Evolutionary conservation across 2,888 invertebrate genomes (phyloP).

Genomic region (Apodemia mormo): DNA sequence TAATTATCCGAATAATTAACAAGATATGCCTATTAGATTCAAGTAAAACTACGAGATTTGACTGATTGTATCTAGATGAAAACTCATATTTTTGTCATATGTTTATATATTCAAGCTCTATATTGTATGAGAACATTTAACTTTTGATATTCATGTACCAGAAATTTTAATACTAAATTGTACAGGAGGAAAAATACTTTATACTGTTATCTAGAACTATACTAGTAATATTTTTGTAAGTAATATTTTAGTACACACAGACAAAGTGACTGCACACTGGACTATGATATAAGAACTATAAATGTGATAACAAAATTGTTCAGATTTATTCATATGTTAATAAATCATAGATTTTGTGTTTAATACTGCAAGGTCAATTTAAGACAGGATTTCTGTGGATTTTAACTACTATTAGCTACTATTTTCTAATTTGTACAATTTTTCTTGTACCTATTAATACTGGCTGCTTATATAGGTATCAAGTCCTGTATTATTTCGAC

Average conservation of each 20-base stretch:
- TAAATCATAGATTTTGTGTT: neutral
- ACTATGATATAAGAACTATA: constrained; percentile 5
- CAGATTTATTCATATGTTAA: constrained; percentile 7
- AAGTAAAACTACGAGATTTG: constrained; percentile 29
- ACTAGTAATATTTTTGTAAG: neutral
- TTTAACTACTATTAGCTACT: neutral
- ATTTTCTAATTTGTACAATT: no score
- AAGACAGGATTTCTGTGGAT: neutral
- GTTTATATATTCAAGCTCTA: constrained; percentile 20
- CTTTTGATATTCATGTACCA: constrained; percentile 24
- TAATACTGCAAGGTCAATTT: neutral
- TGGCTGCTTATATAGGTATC: neutral
- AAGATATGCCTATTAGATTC: constrained; percentile 30
- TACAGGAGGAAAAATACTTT: constrained; percentile 4
- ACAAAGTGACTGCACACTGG: neutral
- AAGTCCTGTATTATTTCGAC: neutral
- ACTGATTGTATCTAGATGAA: constrained; percentile 32
- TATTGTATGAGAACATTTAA: constrained; percentile 19
- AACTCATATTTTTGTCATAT: constrained; percentile 25
- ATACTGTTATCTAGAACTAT: neutral
- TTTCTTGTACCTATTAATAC: neutral
- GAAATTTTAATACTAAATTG: constrained; percentile 16
- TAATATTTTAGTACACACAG: neutral
- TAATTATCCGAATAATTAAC: constrained; percentile 24
- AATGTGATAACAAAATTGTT: constrained; percentile 18